Evolutionary conservation across 2,888 invertebrate species (phyloP).

Genomic region (Helobdella robusta): DNA sequence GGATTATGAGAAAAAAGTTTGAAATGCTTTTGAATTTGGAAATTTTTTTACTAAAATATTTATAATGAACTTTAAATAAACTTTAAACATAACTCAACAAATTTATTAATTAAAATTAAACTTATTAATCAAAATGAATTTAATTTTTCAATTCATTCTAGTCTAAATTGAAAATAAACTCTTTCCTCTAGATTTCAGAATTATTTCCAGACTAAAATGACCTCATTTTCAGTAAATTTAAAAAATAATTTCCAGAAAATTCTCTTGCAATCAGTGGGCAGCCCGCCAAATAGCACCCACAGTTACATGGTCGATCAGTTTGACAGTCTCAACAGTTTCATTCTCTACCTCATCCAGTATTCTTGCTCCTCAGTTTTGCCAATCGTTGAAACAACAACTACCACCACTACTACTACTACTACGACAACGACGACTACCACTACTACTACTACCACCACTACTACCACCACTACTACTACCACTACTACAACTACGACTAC

Average conservation of each 20-base stretch:
- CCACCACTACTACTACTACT: slow-evolving; percentile 16
- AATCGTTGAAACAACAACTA: background rate
- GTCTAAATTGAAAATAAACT: too few relatives aligned
- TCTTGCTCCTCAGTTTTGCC: slow-evolving; percentile 20
- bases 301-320: slow-evolving; percentile 24
- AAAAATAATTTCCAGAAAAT: too few relatives aligned
- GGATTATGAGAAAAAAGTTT: slow-evolving; percentile 21
- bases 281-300: slow-evolving; percentile 14
- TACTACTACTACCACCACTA: background rate
- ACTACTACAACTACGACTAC: slow-evolving; percentile 23
- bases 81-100: too few relatives aligned
- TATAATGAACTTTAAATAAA: too few relatives aligned
- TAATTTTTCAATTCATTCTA: too few relatives aligned
- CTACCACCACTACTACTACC: slow-evolving; percentile 15
- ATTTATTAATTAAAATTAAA: too few relatives aligned
- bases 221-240: too few relatives aligned
- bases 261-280: slow-evolving; percentile 23
- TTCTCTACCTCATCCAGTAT: slow-evolving; percentile 25
- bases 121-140: too few relatives aligned
- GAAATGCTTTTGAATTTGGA: too few relatives aligned
- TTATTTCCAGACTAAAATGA: too few relatives aligned
- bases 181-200: too few relatives aligned
- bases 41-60: too few relatives aligned
- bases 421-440: slow-evolving; percentile 15
- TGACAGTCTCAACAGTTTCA: slow-evolving; percentile 23